Conservation (phyloP, 2,797 vertebrate species). For the Spondyliosoma cantharus region DNA sequence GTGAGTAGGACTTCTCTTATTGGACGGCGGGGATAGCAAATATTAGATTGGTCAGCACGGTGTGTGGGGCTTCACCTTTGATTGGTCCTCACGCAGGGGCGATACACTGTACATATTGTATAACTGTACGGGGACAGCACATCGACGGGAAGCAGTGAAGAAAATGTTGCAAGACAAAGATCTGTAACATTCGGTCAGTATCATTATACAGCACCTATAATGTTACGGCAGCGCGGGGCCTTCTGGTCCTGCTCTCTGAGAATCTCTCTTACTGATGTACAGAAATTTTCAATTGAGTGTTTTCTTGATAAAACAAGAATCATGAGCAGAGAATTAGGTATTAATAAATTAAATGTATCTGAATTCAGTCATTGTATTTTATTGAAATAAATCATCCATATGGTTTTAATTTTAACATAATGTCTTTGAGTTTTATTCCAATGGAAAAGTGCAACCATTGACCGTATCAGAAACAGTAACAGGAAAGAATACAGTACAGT, state of each 20-base stretch:
- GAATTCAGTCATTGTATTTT: constrained; percentile 86
- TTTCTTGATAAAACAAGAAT: constrained; percentile 87
- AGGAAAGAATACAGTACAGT: constrained; percentile 50
- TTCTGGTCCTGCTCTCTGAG: constrained; percentile 70
- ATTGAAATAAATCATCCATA: constrained; percentile 88
- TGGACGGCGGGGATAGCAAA: constrained; percentile 61
- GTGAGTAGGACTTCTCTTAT: constrained; percentile 85
- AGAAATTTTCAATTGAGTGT: constrained; percentile 87
- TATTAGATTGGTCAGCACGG: constrained; percentile 57
- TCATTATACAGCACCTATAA: constrained; percentile 72
- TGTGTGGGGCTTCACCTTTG: constrained; percentile 54
- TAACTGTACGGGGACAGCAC: constrained; percentile 91
- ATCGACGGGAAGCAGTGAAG: constrained; percentile 36
- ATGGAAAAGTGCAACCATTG: constrained; percentile 62
- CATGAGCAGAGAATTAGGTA: constrained; percentile 84
- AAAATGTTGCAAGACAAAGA: constrained; percentile 47
- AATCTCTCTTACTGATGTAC: constrained; percentile 91
- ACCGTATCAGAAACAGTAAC: constrained; percentile 38
- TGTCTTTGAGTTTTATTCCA: constrained; percentile 71
- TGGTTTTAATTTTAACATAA: constrained; percentile 81
- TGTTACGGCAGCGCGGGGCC: constrained; percentile 48
- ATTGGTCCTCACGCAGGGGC: constrained; percentile 79
- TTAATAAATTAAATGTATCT: constrained; percentile 84
- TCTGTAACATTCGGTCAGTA: constrained; percentile 46
- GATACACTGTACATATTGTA: constrained; percentile 96